phyloP scores from a whole-genome alignment of 2,797 vertebrate species.

The Babyrousa celebensis region DNA sequence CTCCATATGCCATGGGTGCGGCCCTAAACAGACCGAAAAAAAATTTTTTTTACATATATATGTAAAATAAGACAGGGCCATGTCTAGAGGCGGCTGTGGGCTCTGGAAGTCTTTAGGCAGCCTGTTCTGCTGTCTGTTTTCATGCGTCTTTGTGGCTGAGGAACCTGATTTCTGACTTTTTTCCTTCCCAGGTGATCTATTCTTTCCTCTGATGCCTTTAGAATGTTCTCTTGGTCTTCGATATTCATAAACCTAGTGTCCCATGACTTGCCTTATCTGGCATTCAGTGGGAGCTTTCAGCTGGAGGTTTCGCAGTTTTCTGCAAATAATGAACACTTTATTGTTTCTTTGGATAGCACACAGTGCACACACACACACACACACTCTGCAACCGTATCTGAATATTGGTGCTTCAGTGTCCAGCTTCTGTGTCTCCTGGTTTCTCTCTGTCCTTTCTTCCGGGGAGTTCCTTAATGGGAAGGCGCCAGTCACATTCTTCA shows the following conservation, averaged over 20 bases:
- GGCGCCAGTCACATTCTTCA: accelerated
- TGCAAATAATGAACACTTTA: background rate
- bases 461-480: accelerated
- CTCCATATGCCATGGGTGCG: too few relatives aligned
- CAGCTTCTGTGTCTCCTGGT: accelerated
- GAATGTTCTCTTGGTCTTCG: background rate
- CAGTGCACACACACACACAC: too few relatives aligned
- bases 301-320: background rate
- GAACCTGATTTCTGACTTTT: background rate
- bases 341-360: too few relatives aligned
- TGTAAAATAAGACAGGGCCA: too few relatives aligned
- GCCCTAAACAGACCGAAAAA: too few relatives aligned
- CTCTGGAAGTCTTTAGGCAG: background rate
- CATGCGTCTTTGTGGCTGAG: background rate
- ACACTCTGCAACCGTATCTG: too few relatives aligned
- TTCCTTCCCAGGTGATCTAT: background rate
- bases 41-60: too few relatives aligned
- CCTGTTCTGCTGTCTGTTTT: background rate
- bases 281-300: accelerated
- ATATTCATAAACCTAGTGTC: background rate
- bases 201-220: background rate
- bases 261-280: accelerated
- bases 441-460: background rate
- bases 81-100: background rate
- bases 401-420: accelerated